Evolutionary conservation across 1,140 invertebrate genomes (phyloP).

Genomic region (Tetramorium simillimum): DNA sequence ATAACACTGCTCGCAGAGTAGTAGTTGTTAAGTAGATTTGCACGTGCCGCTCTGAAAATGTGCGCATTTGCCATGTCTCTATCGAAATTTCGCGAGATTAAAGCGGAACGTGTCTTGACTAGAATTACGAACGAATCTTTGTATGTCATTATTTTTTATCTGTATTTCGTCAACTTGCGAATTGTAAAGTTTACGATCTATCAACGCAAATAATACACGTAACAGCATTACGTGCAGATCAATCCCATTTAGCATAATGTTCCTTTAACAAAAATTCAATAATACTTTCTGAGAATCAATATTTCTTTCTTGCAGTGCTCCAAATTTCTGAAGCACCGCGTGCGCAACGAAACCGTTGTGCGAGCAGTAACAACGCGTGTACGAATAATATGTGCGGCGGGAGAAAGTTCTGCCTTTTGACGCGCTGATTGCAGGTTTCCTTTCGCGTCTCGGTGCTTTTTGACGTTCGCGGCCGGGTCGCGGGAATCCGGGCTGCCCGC

Average conservation of each 20-base stretch:
- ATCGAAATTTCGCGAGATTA: background rate
- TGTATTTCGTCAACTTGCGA: background rate
- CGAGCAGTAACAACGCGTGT: conserved; percentile 32
- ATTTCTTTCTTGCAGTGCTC: background rate
- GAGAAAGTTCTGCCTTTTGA: conserved; percentile 76
- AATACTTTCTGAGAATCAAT: conserved; percentile 19
- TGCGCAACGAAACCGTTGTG: conserved; percentile 21
- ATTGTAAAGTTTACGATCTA: background rate
- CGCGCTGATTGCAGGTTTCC: conserved; percentile 78
- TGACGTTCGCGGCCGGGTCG: conserved; percentile 49
- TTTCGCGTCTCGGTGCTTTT: conserved; percentile 67
- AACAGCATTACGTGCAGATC: background rate
- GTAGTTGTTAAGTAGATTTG: conserved; percentile 44
- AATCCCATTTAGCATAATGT: background rate
- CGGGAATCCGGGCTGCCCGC: conserved; percentile 34
- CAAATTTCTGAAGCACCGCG: conserved; percentile 17
- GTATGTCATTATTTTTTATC: background rate
- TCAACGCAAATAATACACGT: background rate
- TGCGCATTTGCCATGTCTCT: background rate
- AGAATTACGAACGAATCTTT: background rate
- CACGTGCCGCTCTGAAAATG: background rate
- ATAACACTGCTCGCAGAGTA: background rate
- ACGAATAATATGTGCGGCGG: conserved; percentile 37
- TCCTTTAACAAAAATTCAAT: conserved; percentile 17
- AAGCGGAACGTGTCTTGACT: background rate